Percentiles rank a stretch among this genome's conserved stretches.
Conservation (phyloP, 1,140 invertebrate genomes). For the Microplitis demolitor region DNA sequence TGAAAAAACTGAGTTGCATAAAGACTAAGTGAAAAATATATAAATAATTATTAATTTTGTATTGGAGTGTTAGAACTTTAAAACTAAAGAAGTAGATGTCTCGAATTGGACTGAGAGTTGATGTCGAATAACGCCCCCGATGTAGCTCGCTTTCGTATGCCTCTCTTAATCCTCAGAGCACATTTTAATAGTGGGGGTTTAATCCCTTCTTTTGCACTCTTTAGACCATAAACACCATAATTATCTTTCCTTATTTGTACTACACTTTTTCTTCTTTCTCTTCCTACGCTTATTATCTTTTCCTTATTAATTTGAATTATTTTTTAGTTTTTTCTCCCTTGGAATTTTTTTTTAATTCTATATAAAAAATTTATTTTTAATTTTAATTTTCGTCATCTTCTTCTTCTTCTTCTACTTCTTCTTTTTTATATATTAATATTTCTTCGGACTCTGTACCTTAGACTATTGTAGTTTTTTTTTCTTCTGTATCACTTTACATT, state of each 20-base stretch:
- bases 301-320: background rate
- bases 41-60: background rate
- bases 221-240: constrained; percentile 12
- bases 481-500: too few species aligned
- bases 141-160: constrained; percentile 54
- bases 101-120: constrained; percentile 54
- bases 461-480: too few species aligned
- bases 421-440: too few species aligned
- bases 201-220: constrained; percentile 57
- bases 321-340: background rate
- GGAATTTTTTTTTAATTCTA: background rate
- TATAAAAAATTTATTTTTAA: too few species aligned
- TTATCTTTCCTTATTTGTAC: background rate
- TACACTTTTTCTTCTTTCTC: background rate
- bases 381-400: too few species aligned
- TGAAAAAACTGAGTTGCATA: too few species aligned
- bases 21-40: too few species aligned
- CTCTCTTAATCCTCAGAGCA: constrained; percentile 27
- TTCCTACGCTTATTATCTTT: background rate
- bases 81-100: constrained; percentile 41
- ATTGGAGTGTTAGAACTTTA: constrained; percentile 3
- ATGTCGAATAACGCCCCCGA: constrained; percentile 55
- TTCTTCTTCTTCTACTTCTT: too few species aligned
- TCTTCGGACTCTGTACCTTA: too few species aligned
- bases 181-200: constrained; percentile 57